Evolutionary conservation across 2,113 vertebrate genomes (phyloP), one percentile per base, ranked within the genome.

Genomic region (Anguilla japonica): DNA sequence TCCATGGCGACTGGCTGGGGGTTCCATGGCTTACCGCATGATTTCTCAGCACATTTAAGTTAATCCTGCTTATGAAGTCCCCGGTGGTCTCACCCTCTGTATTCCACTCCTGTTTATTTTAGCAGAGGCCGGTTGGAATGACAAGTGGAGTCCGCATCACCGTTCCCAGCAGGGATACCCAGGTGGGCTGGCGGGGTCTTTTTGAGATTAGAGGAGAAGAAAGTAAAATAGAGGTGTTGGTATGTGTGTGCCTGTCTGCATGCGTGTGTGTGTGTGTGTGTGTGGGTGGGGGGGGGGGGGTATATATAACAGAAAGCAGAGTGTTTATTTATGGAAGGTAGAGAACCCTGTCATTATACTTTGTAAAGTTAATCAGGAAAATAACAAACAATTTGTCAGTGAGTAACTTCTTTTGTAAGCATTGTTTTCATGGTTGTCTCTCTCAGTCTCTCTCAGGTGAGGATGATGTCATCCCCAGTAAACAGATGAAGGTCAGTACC

Each of bases 401-500:
- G 26, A 34, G 1, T 75, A 8, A 75, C 8, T 11, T 46, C 43
- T 53, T 53, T 53, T 53, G 71, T 9, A 34, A 29, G 0, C 29
- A 34, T 53, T 53, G 71, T 34, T n/a, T 14, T 75, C 71, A 0
- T 75, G 3, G 18, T 26, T 67, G 60, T 87, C 50, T 88, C 78
- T 15, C 16, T 46, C 85, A 95, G 93, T 92, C 91, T 81, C 46
- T 90, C 18, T 84, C 90, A 81, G 90, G 91, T 81, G 92, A 94
- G 1, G 96, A 96, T 0, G 96, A 97, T 16, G 92, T 94, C 16
- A 81, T 96, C 89, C 90, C 95, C 67, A 95, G 89, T 90, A 99
- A 99, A 94, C 97, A 97, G 92, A 96, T 98, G 91, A 99, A 98
- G 93, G 94, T 97, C 57, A 95, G 95, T 29, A 92, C 97, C 56